A percentile compares a stretch with the other conserved stretches of the same genome.
Evolutionary conservation across 2,888 invertebrate species (phyloP).

Genomic region (Cybosia mesomella): DNA sequence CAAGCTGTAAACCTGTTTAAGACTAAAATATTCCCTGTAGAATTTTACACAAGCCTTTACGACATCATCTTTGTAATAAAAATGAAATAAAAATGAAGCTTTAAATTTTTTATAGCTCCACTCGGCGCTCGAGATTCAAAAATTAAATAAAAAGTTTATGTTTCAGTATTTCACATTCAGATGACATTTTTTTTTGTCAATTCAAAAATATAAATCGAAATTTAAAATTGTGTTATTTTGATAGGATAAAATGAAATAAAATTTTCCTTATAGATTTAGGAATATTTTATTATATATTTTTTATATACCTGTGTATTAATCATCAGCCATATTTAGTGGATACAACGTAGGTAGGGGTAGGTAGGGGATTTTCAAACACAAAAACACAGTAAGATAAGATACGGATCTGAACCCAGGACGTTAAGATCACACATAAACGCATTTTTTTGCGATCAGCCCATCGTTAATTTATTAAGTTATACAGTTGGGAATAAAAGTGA

Average conservation of each 20-base stretch:
- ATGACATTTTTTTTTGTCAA: conserved; percentile 24
- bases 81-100: conserved; percentile 42
- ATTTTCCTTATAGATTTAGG: no score
- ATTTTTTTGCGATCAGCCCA: neutral
- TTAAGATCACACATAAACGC: neutral
- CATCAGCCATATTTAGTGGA: neutral
- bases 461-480: neutral
- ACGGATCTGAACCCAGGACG: neutral
- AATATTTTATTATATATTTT: neutral
- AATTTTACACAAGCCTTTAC: conserved; percentile 38
- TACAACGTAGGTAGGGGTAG: neutral
- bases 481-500: neutral
- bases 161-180: conserved; percentile 29
- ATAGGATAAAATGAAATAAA: conserved; percentile 1
- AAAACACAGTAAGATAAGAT: neutral
- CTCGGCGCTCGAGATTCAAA: conserved; percentile 33
- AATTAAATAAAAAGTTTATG: conserved; percentile 52
- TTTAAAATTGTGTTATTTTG: neutral
- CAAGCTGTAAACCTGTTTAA: conserved; percentile 31
- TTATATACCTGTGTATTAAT: neutral
- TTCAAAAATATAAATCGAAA: neutral
- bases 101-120: conserved; percentile 46
- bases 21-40: conserved; percentile 31
- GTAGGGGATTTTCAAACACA: neutral
- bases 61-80: conserved; percentile 47